These are phyloP conservation scores for Hippopotamyrus pictus DNA, from an alignment of 2,797 vertebrate species.

Conservation along the genomic window DNA sequence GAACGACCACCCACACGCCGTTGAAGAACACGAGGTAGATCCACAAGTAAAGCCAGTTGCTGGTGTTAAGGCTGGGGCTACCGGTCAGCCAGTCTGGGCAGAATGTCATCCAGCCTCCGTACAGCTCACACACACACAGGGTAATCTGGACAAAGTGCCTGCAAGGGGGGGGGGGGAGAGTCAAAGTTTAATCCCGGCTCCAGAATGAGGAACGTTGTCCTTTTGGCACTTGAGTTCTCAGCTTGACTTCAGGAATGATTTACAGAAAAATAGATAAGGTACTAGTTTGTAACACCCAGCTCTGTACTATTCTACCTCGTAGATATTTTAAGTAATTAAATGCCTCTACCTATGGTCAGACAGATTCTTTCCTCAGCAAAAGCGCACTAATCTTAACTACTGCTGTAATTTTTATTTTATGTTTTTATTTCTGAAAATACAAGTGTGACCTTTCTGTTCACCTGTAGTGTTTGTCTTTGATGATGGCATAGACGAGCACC, in stretches of 20 bases:
- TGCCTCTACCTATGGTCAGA: background rate
- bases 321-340: background rate
- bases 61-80: slow-evolving; percentile 62
- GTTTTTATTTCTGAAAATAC: background rate
- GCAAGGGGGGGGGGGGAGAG: background rate
- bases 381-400: background rate
- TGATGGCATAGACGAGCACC: slow-evolving; percentile 44
- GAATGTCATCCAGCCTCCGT: slow-evolving; percentile 66
- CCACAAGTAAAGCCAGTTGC: slow-evolving; percentile 66
- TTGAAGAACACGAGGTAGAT: slow-evolving; percentile 72
- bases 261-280: background rate
- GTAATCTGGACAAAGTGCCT: slow-evolving; percentile 73
- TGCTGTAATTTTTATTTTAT: background rate
- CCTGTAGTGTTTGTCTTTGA: slow-evolving; percentile 48
- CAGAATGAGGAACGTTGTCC: background rate
- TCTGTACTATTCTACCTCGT: background rate
- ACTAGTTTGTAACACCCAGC: background rate
- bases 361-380: background rate
- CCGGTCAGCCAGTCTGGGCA: slow-evolving; percentile 65
- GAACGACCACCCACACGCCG: slow-evolving; percentile 56
- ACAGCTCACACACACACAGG: slow-evolving; percentile 63
- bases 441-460: background rate
- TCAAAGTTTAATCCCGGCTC: background rate
- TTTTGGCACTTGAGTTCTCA: background rate
- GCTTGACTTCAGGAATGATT: background rate